Percentiles rank a stretch among this genome's conserved stretches.
Evolutionary conservation across 2,113 vertebrate species (phyloP).

Genomic region (Synodontis membranacea): DNA sequence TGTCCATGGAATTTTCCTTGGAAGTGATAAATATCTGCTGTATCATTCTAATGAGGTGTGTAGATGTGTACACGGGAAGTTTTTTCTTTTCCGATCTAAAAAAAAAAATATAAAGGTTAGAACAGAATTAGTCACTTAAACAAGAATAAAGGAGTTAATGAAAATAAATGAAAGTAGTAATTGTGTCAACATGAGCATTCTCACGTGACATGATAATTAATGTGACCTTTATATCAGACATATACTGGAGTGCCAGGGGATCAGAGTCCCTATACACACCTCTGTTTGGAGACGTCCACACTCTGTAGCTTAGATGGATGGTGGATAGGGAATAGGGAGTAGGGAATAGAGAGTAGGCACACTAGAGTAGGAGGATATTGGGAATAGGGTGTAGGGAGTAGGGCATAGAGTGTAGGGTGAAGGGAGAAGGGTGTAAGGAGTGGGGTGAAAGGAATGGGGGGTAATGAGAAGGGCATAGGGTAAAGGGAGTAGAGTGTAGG

Average conservation of each 20-base stretch:
- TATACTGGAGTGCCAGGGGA: no score
- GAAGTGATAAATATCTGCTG: no score
- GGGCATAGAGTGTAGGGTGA: background rate
- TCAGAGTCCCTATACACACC: background rate
- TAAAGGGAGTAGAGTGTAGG: background rate
- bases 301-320: background rate
- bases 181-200: background rate
- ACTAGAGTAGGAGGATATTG: background rate
- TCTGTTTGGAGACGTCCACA: background rate
- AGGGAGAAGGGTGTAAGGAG: background rate
- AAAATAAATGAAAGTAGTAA: background rate
- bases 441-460: background rate
- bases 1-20: no score
- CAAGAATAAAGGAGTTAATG: no score
- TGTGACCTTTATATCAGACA: no score
- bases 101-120: no score
- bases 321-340: background rate
- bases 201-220: no score
- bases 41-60: no score
- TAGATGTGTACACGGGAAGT: no score
- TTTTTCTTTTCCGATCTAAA: no score
- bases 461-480: no score
- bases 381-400: background rate
- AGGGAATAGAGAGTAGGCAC: background rate
- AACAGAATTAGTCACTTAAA: no score